Conservation (phyloP, 2,113 vertebrate genomes). For the Micronycteris hirsuta region DNA sequence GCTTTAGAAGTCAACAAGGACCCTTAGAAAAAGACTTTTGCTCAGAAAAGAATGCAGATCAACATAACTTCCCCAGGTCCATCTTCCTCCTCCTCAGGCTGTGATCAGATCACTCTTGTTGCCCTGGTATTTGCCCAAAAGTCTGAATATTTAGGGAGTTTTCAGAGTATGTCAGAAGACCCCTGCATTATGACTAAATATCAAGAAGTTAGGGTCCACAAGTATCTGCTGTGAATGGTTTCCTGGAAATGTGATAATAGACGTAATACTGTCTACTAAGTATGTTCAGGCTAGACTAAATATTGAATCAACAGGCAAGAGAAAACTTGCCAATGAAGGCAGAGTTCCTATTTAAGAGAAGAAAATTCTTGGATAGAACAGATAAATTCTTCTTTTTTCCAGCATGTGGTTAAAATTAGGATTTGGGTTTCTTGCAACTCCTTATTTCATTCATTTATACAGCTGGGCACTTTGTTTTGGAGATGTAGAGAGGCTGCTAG, state of each 20-base stretch:
- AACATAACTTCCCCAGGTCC: background rate
- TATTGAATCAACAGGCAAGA: background rate
- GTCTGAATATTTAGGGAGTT: background rate
- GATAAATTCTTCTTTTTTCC: conserved; percentile 10
- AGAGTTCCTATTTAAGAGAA: conserved; percentile 13
- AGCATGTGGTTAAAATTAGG: conserved; percentile 50
- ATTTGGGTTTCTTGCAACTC: conserved; percentile 39
- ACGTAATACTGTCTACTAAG: background rate
- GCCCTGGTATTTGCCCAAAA: background rate
- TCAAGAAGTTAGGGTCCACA: background rate
- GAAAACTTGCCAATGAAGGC: background rate
- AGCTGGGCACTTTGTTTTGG: conserved; percentile 32
- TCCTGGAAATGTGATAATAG: background rate
- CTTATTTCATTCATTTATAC: conserved; percentile 47
- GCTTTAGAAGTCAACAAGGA: background rate
- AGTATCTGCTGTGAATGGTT: background rate
- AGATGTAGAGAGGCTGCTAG: background rate
- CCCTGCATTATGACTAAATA: background rate
- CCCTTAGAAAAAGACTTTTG: background rate
- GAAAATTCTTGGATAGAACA: conserved; percentile 20
- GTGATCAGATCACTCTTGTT: background rate
- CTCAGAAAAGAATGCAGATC: background rate
- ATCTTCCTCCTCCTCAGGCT: background rate
- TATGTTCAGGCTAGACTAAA: background rate
- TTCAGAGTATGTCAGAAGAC: background rate